Evolutionary conservation across 1,140 invertebrate species (phyloP).

Genomic region (Lerema accius): DNA sequence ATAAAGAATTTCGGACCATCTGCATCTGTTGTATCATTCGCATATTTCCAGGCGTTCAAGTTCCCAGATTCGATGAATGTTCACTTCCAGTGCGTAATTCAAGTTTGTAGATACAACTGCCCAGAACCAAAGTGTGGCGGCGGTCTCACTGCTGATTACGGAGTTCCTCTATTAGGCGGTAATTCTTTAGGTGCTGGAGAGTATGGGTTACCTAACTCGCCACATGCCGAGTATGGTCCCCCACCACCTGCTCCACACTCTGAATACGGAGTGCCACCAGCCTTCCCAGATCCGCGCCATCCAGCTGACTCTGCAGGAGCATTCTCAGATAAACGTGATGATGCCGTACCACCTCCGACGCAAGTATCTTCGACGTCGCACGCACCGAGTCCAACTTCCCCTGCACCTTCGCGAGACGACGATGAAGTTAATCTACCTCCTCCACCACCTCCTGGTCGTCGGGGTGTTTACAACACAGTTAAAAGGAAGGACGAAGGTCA

Average conservation of each 20-base stretch:
- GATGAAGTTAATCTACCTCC: slow-evolving; percentile 88
- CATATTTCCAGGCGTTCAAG: slow-evolving; percentile 98
- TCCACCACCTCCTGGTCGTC: slow-evolving; percentile 90
- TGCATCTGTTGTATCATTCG: slow-evolving; percentile 96
- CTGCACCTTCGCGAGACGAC: slow-evolving; percentile 81
- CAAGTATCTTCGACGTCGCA: slow-evolving; percentile 88
- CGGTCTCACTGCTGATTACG: slow-evolving; percentile 87
- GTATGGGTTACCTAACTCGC: slow-evolving; percentile 86
- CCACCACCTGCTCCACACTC: slow-evolving; percentile 82
- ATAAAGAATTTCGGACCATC: slow-evolving; percentile 97
- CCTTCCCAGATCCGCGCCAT: slow-evolving; percentile 91
- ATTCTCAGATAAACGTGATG: slow-evolving; percentile 91
- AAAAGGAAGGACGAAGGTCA: slow-evolving; percentile 91
- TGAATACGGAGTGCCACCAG: slow-evolving; percentile 89
- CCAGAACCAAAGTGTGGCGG: slow-evolving; percentile 94
- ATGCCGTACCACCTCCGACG: slow-evolving; percentile 90
- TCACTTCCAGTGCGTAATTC: slow-evolving; percentile 98
- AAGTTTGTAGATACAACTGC: slow-evolving; percentile 96
- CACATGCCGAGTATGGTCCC: slow-evolving; percentile 87
- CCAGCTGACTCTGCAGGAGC: slow-evolving; percentile 91
- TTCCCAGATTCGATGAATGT: slow-evolving; percentile 99
- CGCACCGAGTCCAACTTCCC: slow-evolving; percentile 86
- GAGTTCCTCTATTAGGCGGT: slow-evolving; percentile 85
- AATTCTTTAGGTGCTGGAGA: slow-evolving; percentile 84
- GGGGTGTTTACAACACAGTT: slow-evolving; percentile 90